A percentile compares a stretch with the other conserved stretches of the same genome.
These are phyloP conservation scores for Lateolabrax maculatus DNA, from an alignment of 2,797 vertebrate species.

Conservation along the genomic window DNA sequence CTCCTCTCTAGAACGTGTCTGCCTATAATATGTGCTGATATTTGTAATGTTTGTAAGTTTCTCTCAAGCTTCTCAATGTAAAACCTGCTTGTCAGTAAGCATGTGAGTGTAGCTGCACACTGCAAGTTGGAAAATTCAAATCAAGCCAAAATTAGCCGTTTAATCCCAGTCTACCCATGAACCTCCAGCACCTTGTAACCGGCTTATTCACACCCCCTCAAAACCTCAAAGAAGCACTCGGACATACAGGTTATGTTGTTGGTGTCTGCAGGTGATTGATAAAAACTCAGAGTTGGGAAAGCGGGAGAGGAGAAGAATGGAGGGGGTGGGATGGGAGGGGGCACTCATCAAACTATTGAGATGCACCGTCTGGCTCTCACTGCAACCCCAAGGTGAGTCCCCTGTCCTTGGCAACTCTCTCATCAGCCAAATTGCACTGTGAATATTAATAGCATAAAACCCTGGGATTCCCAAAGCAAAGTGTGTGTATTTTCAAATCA, in stretches of 20 bases:
- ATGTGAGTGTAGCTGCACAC: neutral
- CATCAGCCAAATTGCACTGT: conserved; percentile 62
- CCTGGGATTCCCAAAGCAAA: conserved; percentile 51
- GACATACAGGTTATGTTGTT: conserved; percentile 36
- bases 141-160: conserved; percentile 15
- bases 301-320: conserved; percentile 9
- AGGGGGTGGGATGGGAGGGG: neutral
- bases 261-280: conserved; percentile 53
- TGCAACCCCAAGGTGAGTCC: conserved; percentile 70
- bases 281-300: conserved; percentile 34
- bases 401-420: conserved; percentile 71
- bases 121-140: conserved; percentile 32
- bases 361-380: conserved; percentile 54
- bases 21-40: conserved; percentile 1
- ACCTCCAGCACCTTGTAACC: conserved; percentile 33
- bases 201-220: conserved; percentile 55
- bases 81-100: neutral
- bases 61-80: too few species aligned
- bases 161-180: conserved; percentile 48
- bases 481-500: neutral
- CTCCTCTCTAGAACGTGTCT: neutral
- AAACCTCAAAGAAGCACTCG: conserved; percentile 26
- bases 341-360: conserved; percentile 49
- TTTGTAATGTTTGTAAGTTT: too few species aligned
- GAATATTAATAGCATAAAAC: conserved; percentile 73